A percentile compares a stretch with the other conserved stretches of the same genome.
Conservation (phyloP, 2,888 invertebrate species). For the Villa cingulata region DNA sequence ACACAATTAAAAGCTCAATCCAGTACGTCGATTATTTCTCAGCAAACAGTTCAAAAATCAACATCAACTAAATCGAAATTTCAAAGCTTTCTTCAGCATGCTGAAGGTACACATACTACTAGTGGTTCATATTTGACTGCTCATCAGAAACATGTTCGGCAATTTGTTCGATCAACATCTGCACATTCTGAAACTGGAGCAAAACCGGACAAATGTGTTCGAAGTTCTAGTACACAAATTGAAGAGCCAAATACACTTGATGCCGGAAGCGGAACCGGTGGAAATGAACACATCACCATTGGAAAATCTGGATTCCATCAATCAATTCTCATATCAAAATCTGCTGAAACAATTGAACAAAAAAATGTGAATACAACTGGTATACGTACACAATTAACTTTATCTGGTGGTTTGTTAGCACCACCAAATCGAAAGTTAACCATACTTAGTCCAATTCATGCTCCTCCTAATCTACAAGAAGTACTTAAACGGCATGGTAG, state of each 20-base stretch:
- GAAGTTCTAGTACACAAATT: constrained; percentile 35
- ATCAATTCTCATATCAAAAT: constrained; percentile 34
- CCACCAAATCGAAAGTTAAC: constrained; percentile 48
- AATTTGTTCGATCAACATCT: constrained; percentile 36
- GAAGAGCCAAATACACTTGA: constrained; percentile 20
- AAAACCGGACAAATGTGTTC: constrained; percentile 31
- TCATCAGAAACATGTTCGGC: constrained; percentile 35
- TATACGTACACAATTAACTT: constrained; percentile 33
- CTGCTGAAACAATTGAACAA: constrained; percentile 33
- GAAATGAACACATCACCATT: not conserved
- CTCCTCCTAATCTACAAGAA: constrained; percentile 45
- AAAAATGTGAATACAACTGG: constrained; percentile 19
- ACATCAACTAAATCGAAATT: constrained; percentile 27
- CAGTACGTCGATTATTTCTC: constrained; percentile 30
- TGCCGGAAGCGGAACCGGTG: constrained; percentile 8
- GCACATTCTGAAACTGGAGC: constrained; percentile 33
- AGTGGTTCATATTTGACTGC: constrained; percentile 29
- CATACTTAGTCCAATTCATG: constrained; percentile 63
- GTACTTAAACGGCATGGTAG: constrained; percentile 32
- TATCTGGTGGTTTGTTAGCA: constrained; percentile 33
- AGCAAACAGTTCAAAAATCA: constrained; percentile 26
- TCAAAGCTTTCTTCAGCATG: constrained; percentile 34
- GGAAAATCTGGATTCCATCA: constrained; percentile 31
- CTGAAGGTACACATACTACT: constrained; percentile 24
- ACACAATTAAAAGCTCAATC: constrained; percentile 36